phyloP scores from a whole-genome alignment of 2,797 vertebrate genomes.

The Eulemur rubriventer region DNA sequence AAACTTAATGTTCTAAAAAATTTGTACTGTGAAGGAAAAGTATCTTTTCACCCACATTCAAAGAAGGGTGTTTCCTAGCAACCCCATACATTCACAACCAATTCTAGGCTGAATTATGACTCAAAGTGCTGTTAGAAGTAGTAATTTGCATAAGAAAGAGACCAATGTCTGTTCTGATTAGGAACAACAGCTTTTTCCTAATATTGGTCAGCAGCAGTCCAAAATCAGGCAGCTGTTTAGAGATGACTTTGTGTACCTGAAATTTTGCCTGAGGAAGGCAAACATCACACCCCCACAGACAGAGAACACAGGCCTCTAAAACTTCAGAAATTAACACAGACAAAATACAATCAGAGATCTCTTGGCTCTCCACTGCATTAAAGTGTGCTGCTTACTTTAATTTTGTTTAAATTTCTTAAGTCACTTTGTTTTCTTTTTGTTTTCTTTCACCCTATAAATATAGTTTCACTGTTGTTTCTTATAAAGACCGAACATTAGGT shows the following conservation, averaged over 20 bases:
- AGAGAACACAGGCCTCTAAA: background rate
- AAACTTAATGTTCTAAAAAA: constrained; percentile 73
- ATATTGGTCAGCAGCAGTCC: constrained; percentile 72
- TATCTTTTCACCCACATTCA: constrained; percentile 68
- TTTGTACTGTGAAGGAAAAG: constrained; percentile 54
- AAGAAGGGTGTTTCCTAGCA: constrained; percentile 76
- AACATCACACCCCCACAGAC: background rate
- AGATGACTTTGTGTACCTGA: constrained; percentile 65
- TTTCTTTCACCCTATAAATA: background rate
- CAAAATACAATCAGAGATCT: background rate
- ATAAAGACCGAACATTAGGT: background rate
- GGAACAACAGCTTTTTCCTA: constrained; percentile 68
- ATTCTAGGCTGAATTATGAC: constrained; percentile 69
- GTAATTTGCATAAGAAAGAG: constrained; percentile 82
- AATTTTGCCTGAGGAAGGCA: constrained; percentile 63
- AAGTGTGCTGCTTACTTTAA: background rate
- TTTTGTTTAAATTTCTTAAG: constrained; percentile 13
- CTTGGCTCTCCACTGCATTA: background rate
- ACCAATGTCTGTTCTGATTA: constrained; percentile 76
- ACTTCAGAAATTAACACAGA: constrained; percentile 55
- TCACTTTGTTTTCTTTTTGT: background rate
- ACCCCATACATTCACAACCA: constrained; percentile 77
- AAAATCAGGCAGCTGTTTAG: constrained; percentile 65
- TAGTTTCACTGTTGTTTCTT: background rate
- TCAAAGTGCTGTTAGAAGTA: constrained; percentile 73